Evolutionary conservation across 64 coral and sea anemone species (phyloP), one percentile per base, ranked within the genome.

Genomic region (Dendrophyllia cribrosa): DNA sequence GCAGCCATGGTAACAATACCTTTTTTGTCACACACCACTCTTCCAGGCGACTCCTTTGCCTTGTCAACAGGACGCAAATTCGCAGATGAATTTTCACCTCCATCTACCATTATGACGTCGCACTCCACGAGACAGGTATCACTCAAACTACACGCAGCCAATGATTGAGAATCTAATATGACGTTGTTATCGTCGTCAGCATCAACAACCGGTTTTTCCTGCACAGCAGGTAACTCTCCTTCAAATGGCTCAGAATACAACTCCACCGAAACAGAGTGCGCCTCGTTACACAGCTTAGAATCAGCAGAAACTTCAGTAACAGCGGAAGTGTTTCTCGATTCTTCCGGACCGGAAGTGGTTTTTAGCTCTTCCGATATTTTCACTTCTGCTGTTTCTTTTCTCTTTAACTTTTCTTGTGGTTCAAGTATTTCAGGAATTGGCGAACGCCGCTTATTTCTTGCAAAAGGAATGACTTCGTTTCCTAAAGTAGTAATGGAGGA

Each of bases 201-300:
- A 5, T 66, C 4, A 53, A 52, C 7, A 19, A 26, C 23, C 43
- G 46, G 77, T 72, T 51, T 64, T 46, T 52, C 72, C 8, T 68
- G 16, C 8, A 8, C 72, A 68, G 52, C 48, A 15, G 76, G n/a
- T 62, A 76, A 77, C 7, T 93, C 80, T 8, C 59, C 78, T 49
- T 93, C 95, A 20, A 96, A 76, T 10, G 95, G 95, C 66, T 96
- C 95, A 22, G 95, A 93, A 86, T 96, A 96, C n/a, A 96, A 60
- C 48, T 96, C 95, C 1, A 91, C 2, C 15, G 95, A 96, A 16
- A 68, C 84, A 26, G 80, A 88, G 51, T 86, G 74, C 2, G 48
- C 59, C 14, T 87, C 58, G 55, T 15, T 58, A 20, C 53, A 8
- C 2, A 77, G 66, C 52, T 76, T 93, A n/a, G 70, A 80, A 51